Percentiles rank a stretch among this genome's conserved stretches.
phyloP scores from a whole-genome alignment of 92 coral and sea anemone genomes.

The Nematostella vectensis region DNA sequence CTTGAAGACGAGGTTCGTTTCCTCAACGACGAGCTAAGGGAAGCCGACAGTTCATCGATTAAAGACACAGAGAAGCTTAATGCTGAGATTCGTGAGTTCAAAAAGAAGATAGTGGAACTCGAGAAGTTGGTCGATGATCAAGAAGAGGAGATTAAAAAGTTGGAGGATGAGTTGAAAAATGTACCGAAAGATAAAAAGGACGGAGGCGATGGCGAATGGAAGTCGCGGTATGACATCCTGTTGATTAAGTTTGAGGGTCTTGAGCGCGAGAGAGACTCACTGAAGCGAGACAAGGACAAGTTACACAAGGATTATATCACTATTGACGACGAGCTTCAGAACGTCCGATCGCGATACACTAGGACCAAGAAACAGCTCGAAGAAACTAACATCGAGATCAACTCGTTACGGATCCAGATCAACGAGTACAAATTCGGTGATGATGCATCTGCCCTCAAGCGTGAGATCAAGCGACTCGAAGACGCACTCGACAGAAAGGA shows the following conservation, averaged over 20 bases:
- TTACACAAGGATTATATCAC: conserved; percentile 22
- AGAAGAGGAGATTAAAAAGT: conserved; percentile 51
- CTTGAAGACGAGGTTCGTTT: conserved; percentile 55
- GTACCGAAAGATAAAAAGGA: conserved; percentile 35
- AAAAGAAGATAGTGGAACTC: conserved; percentile 52
- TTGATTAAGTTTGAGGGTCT: conserved; percentile 43
- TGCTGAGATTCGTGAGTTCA: conserved; percentile 32
- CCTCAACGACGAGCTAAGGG: conserved; percentile 44
- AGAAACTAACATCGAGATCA: conserved; percentile 36
- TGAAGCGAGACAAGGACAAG: conserved; percentile 39
- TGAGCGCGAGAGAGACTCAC: conserved; percentile 47
- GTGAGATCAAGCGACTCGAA: conserved; percentile 39
- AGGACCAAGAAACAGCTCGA: conserved; percentile 37
- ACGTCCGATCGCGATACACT: conserved; percentile 31
- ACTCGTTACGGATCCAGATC: conserved; percentile 29
- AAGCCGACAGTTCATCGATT: conserved; percentile 43
- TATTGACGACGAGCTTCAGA: conserved; percentile 48
- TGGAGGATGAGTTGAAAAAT: conserved; percentile 28
- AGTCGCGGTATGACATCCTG: conserved; percentile 31
- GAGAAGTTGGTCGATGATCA: conserved; percentile 51
- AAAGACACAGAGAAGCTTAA: conserved; percentile 46
- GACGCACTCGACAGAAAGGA: conserved; percentile 26
- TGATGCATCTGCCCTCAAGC: conserved; percentile 23
- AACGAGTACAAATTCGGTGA: conserved; percentile 26
- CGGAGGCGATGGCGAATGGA: conserved; percentile 60